Conservation (phyloP, 2,113 vertebrate genomes). For the Piaya cayana region DNA sequence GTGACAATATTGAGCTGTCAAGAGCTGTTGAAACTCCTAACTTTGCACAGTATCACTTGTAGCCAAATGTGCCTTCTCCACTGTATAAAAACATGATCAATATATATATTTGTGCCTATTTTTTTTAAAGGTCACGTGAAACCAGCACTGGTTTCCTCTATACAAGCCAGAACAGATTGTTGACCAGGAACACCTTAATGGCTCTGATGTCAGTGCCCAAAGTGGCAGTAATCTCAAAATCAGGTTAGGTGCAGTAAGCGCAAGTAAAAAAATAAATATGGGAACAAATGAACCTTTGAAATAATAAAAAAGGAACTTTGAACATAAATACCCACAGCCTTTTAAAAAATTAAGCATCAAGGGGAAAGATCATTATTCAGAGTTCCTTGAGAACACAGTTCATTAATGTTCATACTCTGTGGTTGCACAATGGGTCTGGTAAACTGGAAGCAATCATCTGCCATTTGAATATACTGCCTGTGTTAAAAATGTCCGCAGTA, state of each 20-base stretch:
- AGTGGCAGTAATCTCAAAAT: constrained; percentile 43
- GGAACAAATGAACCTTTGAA: neutral
- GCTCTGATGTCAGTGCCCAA: constrained; percentile 35
- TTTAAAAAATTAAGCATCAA: accelerated
- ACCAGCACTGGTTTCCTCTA: neutral
- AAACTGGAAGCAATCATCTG: neutral
- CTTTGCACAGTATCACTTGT: neutral
- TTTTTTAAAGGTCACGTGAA: neutral
- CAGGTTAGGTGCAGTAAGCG: neutral
- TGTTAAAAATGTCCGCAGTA: neutral
- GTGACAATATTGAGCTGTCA: neutral
- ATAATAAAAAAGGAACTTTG: neutral
- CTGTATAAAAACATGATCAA: neutral
- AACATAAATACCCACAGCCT: neutral
- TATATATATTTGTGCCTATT: neutral
- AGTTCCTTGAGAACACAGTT: neutral
- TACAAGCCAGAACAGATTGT: neutral
- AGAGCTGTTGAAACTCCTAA: accelerated
- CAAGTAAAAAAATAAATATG: neutral
- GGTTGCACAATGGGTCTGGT: neutral
- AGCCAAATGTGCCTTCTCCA: neutral
- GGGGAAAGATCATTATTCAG: neutral
- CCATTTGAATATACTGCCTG: neutral
- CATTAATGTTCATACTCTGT: accelerated
- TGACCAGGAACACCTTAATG: constrained; percentile 9